Conservation (phyloP, 2,113 vertebrate species). For the Osmerus eperlanus region DNA sequence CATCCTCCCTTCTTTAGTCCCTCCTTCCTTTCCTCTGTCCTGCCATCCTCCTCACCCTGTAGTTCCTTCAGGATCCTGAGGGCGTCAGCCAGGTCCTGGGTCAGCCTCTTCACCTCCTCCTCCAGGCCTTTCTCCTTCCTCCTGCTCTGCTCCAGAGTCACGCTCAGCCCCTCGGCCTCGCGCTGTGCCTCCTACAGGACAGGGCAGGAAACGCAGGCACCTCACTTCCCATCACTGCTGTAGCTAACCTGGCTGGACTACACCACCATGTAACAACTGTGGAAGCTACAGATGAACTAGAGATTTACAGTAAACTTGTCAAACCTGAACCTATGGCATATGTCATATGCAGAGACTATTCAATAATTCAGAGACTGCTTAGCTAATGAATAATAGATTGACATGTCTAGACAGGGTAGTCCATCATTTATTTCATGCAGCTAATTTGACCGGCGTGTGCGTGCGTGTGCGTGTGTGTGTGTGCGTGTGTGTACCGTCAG, state of each 20-base stretch:
- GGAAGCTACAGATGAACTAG: neutral
- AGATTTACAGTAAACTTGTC: no score
- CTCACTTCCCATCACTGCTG: neutral
- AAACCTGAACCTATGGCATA: slow-evolving; percentile 22
- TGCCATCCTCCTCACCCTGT: slow-evolving; percentile 56
- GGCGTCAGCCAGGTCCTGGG: slow-evolving; percentile 64
- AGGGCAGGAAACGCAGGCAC: neutral
- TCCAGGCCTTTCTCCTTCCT: slow-evolving; percentile 66
- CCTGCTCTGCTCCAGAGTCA: slow-evolving; percentile 69
- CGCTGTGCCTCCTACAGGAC: slow-evolving; percentile 61
- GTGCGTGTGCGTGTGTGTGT: slow-evolving; percentile 17
- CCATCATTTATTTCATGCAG: neutral
- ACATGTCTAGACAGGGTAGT: slow-evolving; percentile 6
- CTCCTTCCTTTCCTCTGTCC: neutral
- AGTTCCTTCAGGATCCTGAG: slow-evolving; percentile 67
- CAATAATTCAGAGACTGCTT: slow-evolving; percentile 38
- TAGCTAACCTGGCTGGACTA: neutral
- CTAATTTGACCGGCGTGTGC: slow-evolving; percentile 4
- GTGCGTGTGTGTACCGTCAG: slow-evolving; percentile 59
- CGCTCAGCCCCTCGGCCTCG: slow-evolving; percentile 59
- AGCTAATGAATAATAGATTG: slow-evolving; percentile 48
- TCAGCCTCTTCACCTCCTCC: slow-evolving; percentile 67
- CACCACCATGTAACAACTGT: slow-evolving; percentile 1
- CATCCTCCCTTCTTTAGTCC: neutral
- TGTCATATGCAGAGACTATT: slow-evolving; percentile 25